Percentiles rank a stretch among this genome's conserved stretches.
Conservation (phyloP, 2,113 vertebrate species). For the Chaenogobius annularis region DNA sequence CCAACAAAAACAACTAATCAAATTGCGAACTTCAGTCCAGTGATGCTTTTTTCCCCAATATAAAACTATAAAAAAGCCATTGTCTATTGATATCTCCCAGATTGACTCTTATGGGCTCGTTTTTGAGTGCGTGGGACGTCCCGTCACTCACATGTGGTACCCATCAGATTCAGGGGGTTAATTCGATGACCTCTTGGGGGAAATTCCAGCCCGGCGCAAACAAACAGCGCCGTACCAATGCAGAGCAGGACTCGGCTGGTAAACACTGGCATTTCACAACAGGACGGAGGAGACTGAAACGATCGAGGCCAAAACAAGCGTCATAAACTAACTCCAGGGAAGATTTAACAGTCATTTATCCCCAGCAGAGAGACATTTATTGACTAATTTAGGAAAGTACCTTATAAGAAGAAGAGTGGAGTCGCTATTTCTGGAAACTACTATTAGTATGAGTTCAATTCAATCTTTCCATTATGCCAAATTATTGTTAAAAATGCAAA, state of each 20-base stretch:
- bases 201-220: constrained; percentile 42
- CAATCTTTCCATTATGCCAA: constrained; percentile 20
- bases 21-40: constrained; percentile 13
- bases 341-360: constrained; percentile 22
- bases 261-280: constrained; percentile 34
- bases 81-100: constrained; percentile 1
- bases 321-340: background rate
- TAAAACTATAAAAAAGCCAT: background rate
- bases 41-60: background rate
- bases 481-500: background rate
- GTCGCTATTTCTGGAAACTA: constrained; percentile 48
- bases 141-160: constrained; percentile 54
- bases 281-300: constrained; percentile 12
- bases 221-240: constrained; percentile 25
- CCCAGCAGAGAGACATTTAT: constrained; percentile 31
- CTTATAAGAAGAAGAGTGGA: constrained; percentile 29
- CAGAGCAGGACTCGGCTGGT: constrained; percentile 17
- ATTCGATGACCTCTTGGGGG: constrained; percentile 38
- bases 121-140: constrained; percentile 27
- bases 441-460: constrained; percentile 18
- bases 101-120: background rate
- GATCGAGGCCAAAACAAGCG: background rate
- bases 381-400: constrained; percentile 44
- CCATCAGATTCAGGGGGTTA: constrained; percentile 50
- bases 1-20: constrained; percentile 6